Base-by-base conservation (phyloP, 2,888 invertebrate species). In the Eugnorisma glareosa region DNA sequence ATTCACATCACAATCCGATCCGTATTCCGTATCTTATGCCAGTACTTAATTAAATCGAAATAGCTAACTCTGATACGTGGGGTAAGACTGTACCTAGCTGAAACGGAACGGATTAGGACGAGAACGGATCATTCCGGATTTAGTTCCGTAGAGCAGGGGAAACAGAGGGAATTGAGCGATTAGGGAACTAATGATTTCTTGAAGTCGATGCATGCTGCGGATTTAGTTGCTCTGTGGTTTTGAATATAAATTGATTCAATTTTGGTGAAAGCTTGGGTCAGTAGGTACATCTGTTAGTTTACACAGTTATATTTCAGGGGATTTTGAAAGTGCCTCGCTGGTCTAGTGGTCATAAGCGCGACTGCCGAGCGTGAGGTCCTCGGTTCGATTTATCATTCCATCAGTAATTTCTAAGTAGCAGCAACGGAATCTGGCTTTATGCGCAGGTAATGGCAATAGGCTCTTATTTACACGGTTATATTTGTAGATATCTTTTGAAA, bases 41-140 rank as follows among this genome's bases (percentile, higher is more conserved):
- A 48, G 11, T 54, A 57, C 48, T 88, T 88, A 88, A 86, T 88
- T 86, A 78, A 86, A 88, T 78, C 79, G 77, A 75, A 87, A 76
- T 80, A 74, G 63, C 73, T 68, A 66, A 83, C 64, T 77, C 73
- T 64, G 73, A 77, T 79, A 76, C 83, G 83, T 79, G 79, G 67
- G 59, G 73, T 66, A 73, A 73, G 31, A 40, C 75, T 21, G 73
- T 73, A 28, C 37, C 45, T 31, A 78, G 61, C 71, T 79, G 64
- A 74, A 84, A 70, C 78, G 72, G 83, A 70, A 70, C 83, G 86
- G 84, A 82, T 84, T 84, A 84, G 59, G 61, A n/a, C n/a, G 63
- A 76, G 73, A 54, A 75, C 61, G 86, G 83, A 69, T 82, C 31
- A 82, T 71, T 61, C 70, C 72, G 84, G 85, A 86, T 86, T 77